Base-by-base conservation (phyloP, 1,140 invertebrate genomes). In the Nomia melanderi region DNA sequence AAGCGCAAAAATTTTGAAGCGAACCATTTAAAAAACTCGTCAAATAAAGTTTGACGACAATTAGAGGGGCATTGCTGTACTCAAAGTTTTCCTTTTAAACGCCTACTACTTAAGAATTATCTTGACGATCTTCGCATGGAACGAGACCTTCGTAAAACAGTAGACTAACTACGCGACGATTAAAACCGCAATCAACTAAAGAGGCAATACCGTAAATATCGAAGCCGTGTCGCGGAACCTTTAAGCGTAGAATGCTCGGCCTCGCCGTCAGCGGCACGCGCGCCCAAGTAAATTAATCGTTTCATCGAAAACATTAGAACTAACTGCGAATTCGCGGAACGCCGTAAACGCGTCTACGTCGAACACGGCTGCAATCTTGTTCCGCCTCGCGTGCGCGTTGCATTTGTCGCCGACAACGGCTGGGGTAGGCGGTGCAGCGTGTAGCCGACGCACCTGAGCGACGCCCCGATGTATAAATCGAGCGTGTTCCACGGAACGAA, bases 331-430 rank as follows among this genome's bases (percentile, higher is more conserved):
- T 74, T 72, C 76, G 47, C 62, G 65, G 77, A 72, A 83, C 82
- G 50, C 59, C 63, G 77, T 83, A 47, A n/a, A 78, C 76, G 65
- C 76, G 70, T 36, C 39, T 64, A 67, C 47, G 33, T 66, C 25
- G 56, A 53, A 69, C 56, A n/a, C 8, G 23, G 59, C n/a, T 64
- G 39, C 67, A 47, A 73, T 73, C 53, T 65, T 74, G 66, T 76
- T 70, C 25, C 72, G 60, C 65, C 67, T 83, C 66, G 82, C 82
- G 82, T 83, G 82, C 60, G 23, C 65, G 50, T 31, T 78, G 80
- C 70, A 63, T 53, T 79, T 76, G 76, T 31, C 77, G n/a, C 62
- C 71, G 82, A 83, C 81, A 79, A 76, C 81, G 62, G 47, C 3
- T 1, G 53, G 53, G 9, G 60, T 65, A 6, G 31, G 5, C 7